Conservation (phyloP, 2,888 invertebrate species). For the Xiphydria camelus region DNA sequence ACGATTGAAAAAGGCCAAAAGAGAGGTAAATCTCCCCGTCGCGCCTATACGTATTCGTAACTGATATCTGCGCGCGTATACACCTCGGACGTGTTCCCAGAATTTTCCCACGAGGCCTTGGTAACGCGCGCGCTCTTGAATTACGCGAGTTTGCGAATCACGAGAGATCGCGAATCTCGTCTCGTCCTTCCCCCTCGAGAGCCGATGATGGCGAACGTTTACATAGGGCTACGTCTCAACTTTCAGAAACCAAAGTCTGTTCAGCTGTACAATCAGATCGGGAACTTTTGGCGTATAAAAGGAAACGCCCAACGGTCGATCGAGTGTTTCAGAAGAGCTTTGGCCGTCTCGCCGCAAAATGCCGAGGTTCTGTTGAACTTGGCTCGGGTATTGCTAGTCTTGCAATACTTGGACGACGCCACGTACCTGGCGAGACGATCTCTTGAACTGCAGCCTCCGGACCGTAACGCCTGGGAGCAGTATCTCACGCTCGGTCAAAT, state of each 20-base stretch:
- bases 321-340: constrained; percentile 85
- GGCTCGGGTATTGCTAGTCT: constrained; percentile 80
- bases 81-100: too few species aligned
- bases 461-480: constrained; percentile 88
- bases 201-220: too few species aligned
- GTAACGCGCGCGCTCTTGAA: too few species aligned
- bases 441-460: constrained; percentile 80
- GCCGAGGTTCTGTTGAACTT: constrained; percentile 84
- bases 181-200: too few species aligned
- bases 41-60: constrained; percentile 59
- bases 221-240: too few species aligned
- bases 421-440: constrained; percentile 84
- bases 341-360: constrained; percentile 84
- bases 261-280: constrained; percentile 86
- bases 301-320: constrained; percentile 85
- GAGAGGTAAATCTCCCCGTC: constrained; percentile 61
- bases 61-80: constrained; percentile 83
- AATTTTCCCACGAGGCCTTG: too few species aligned
- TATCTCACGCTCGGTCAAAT: constrained; percentile 91
- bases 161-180: too few species aligned
- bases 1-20: constrained; percentile 75
- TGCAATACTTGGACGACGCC: constrained; percentile 88
- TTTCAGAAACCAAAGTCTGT: constrained; percentile 77
- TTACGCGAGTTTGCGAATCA: too few species aligned
- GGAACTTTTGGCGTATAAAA: constrained; percentile 89